A percentile compares a stretch with the other conserved stretches of the same genome.
Evolutionary conservation across 2,888 invertebrate species (phyloP).

Genomic region (Amiota mariae): DNA sequence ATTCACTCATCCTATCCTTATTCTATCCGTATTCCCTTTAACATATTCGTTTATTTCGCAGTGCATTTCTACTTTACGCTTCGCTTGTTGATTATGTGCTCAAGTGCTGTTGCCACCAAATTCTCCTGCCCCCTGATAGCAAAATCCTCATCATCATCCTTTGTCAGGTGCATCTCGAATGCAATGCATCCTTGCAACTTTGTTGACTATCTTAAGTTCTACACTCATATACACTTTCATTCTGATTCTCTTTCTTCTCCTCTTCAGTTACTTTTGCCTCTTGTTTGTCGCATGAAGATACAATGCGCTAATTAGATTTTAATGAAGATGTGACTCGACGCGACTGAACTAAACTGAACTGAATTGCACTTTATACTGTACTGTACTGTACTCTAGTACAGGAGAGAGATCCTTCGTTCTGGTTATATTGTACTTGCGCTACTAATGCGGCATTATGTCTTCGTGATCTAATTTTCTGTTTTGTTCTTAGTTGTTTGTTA

Average conservation of each 20-base stretch:
- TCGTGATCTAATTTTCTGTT: too few relatives aligned
- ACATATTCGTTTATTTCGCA: neutral
- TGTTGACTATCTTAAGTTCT: neutral
- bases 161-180: neutral
- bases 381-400: too few relatives aligned
- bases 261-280: neutral
- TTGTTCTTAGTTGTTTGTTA: neutral
- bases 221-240: constrained; percentile 13
- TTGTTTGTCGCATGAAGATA: constrained; percentile 28
- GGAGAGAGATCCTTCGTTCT: too few relatives aligned
- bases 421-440: neutral
- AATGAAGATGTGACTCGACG: constrained; percentile 67
- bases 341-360: neutral
- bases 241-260: neutral
- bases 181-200: constrained; percentile 4
- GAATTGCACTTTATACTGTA: too few relatives aligned
- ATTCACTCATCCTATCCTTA: constrained; percentile 1
- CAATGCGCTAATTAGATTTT: constrained; percentile 71
- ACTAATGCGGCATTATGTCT: too few relatives aligned
- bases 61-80: neutral
- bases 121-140: neutral
- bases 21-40: neutral
- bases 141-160: neutral
- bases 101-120: constrained; percentile 14
- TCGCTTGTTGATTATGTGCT: constrained; percentile 28